Percentiles rank a stretch among this genome's conserved stretches.
Evolutionary conservation across 2,113 vertebrate species (phyloP).

Genomic region (Vanacampus margaritifer): DNA sequence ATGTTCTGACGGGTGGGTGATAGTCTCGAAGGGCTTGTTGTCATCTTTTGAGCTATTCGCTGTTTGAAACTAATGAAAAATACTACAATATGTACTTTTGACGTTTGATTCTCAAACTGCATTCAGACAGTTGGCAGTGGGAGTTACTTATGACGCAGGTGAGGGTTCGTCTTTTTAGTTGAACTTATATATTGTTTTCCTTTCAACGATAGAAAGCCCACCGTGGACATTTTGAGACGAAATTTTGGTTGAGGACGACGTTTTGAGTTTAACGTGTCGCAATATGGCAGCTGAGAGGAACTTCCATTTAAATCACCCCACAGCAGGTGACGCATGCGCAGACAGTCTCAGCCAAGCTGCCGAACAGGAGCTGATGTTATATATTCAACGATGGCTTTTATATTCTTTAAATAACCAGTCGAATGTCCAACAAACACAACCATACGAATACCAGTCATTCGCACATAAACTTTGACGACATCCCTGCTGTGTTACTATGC

Average conservation of each 20-base stretch:
- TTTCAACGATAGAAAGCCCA: neutral
- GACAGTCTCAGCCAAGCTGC: slow-evolving; percentile 12
- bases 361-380: slow-evolving; percentile 31
- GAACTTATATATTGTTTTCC: neutral
- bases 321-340: slow-evolving; percentile 52
- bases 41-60: neutral
- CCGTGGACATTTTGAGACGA: neutral
- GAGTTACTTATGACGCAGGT: neutral
- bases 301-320: neutral
- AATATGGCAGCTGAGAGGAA: neutral
- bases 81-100: neutral
- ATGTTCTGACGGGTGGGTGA: neutral
- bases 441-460: neutral
- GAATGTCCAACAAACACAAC: slow-evolving; percentile 7
- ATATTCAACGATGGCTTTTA: slow-evolving; percentile 26
- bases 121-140: neutral
- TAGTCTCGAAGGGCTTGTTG: neutral
- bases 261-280: neutral
- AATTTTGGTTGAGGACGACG: neutral
- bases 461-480: neutral
- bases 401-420: slow-evolving; percentile 29
- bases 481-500: slow-evolving; percentile 45
- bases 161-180: neutral
- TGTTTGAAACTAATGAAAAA: neutral
- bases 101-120: neutral